phyloP scores from a whole-genome alignment of 2,113 vertebrate genomes.

The Hystrix brachyura region DNA sequence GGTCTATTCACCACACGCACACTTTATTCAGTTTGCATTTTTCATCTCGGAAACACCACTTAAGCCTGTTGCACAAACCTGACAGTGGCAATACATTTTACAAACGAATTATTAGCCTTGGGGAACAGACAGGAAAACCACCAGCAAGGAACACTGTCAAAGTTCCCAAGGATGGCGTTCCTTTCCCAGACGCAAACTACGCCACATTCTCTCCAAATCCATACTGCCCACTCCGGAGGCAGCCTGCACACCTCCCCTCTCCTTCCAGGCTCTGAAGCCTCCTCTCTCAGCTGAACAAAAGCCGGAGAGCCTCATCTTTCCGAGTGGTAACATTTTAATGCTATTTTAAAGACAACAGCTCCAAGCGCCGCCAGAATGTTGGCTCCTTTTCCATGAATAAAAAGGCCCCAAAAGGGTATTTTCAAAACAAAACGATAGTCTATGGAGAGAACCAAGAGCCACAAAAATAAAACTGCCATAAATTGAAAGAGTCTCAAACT shows the following conservation, averaged over 20 bases:
- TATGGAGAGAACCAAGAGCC: conserved; percentile 1
- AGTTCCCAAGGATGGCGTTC: conserved; percentile 63
- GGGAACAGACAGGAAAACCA: conserved; percentile 65
- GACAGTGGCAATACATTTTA: conserved; percentile 68
- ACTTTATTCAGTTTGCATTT: conserved; percentile 47
- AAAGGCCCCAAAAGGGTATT: conserved; percentile 66
- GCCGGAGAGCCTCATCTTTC: conserved; percentile 41
- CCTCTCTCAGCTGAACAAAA: conserved; percentile 39
- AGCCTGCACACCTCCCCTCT: conserved; percentile 28
- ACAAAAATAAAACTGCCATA: conserved; percentile 74
- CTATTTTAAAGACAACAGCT: conserved; percentile 70
- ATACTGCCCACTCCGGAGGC: conserved; percentile 59
- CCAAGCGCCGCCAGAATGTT: background rate
- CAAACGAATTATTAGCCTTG: conserved; percentile 40
- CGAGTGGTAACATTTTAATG: conserved; percentile 36
- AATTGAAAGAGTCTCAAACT: conserved; percentile 68
- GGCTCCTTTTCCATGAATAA: conserved; percentile 64
- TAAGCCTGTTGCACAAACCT: conserved; percentile 61
- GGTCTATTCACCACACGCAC: background rate
- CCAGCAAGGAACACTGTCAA: conserved; percentile 52
- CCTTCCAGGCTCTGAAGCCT: background rate
- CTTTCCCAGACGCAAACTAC: conserved; percentile 70
- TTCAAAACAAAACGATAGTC: conserved; percentile 59
- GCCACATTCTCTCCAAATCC: conserved; percentile 70
- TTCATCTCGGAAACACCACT: conserved; percentile 70